Base-by-base conservation (phyloP, 2,113 vertebrate genomes). In the Poeciliopsis turrubarensis region DNA sequence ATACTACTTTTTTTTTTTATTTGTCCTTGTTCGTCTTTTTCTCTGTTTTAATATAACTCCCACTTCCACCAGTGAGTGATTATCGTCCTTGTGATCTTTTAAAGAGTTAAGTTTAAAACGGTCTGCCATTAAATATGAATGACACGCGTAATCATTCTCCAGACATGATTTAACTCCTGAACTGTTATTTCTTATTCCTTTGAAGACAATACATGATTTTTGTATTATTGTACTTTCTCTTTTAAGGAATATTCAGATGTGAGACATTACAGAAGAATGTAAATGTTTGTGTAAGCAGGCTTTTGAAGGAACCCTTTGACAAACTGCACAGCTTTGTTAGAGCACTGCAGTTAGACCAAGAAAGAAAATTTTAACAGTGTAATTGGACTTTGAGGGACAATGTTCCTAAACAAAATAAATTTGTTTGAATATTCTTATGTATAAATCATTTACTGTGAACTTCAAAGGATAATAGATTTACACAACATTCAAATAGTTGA, bases 381-480 rank as follows among this genome's bases (percentile, higher is more conserved):
- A 66, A 47, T 81, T 60, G 75, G 63, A 87, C 64, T 79, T 84
- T 85, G 80, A 85, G 68, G 65, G 83, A 89, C 81, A 83, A 44
- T 75, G 80, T 89, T 91, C 72, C 83, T 76, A 92, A 89, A 90
- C 89, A 88, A 90, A 86, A 89, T 68, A 69, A 63, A 82, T 83
- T 85, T 87, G 89, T 92, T 91, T 86, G 79, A 90, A 86, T 87
- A 77, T 87, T 83, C 80, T 81, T 79, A 81, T 81, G 80, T 80
- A 87, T 89, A 89, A 90, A 89, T 91, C 85, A 89, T 89, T 89
- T 85, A 82, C 79, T 86, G 78, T 68, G 60, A 83, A 93, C 88
- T 89, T 91, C 85, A 91, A 90, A 85, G 41, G 13, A 78, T 79
- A 87, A 87, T 91, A 83, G 88, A 86, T 78, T 69, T 77, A 86